phyloP scores from a whole-genome alignment of 2,797 vertebrate genomes.

The Spinus pinus region DNA sequence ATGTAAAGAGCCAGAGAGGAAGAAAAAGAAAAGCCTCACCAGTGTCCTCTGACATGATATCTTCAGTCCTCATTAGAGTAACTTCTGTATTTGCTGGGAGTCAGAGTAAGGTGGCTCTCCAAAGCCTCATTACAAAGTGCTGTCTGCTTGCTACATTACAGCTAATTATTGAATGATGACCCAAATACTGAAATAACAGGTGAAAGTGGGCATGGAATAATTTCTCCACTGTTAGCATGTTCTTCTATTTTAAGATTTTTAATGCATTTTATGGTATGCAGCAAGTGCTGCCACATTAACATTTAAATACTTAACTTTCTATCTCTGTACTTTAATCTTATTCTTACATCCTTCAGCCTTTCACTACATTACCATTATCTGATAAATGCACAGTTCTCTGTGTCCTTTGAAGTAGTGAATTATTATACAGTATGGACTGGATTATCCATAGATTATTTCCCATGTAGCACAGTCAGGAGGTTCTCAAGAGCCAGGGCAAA shows the following conservation, averaged over 20 bases:
- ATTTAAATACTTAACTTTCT: neutral
- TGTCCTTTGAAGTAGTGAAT: slow-evolving; percentile 45
- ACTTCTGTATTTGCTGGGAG: neutral
- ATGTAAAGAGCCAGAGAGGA: neutral
- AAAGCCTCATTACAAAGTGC: neutral
- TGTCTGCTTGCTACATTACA: neutral
- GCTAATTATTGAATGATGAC: neutral
- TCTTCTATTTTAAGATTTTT: neutral
- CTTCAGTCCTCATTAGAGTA: neutral
- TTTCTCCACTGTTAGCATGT: neutral
- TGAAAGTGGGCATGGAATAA: neutral
- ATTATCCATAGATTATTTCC: neutral
- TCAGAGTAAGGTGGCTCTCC: neutral
- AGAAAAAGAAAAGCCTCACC: neutral
- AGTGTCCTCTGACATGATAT: neutral
- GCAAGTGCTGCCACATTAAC: neutral
- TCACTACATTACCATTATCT: slow-evolving; percentile 2
- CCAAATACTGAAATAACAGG: neutral
- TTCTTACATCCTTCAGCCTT: slow-evolving; percentile 8
- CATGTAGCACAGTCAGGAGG: neutral
- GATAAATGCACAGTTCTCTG: neutral
- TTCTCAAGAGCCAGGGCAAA: neutral
- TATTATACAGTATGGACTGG: slow-evolving; percentile 11
- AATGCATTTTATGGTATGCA: neutral
- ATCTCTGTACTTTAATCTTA: slow-evolving; percentile 2